Evolutionary conservation across 2,113 vertebrate species (phyloP).

Genomic region (Dasyornis broadbenti): DNA sequence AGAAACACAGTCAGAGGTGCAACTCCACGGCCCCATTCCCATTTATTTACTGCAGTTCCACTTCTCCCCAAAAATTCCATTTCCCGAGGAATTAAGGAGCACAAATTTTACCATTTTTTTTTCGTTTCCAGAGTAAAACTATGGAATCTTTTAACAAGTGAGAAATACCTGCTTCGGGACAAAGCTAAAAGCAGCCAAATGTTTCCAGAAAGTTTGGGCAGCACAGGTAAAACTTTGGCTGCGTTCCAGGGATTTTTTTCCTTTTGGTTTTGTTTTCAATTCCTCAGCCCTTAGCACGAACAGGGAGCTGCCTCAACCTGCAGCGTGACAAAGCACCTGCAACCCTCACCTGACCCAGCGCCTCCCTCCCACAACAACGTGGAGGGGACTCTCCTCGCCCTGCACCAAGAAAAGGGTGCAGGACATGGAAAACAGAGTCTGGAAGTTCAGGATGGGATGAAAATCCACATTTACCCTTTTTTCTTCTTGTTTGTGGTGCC

Average conservation of each 20-base stretch:
- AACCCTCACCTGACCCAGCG: not conserved
- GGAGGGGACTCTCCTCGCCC: not conserved
- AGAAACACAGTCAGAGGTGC: not conserved
- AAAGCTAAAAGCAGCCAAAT: not conserved
- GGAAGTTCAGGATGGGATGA: fast-evolving
- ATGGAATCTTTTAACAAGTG: not conserved
- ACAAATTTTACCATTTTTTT: not conserved
- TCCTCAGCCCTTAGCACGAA: not conserved
- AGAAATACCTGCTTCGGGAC: not conserved
- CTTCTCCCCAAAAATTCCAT: not conserved
- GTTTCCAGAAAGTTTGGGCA: not conserved
- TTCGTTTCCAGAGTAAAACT: no score
- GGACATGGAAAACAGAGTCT: fast-evolving
- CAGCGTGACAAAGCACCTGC: not conserved
- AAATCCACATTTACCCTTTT: conserved; percentile 73
- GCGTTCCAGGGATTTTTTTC: not conserved
- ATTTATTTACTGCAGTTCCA: not conserved
- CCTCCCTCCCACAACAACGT: not conserved
- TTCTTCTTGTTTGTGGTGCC: conserved; percentile 62
- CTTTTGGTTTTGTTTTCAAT: not conserved
- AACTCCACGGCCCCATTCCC: not conserved
- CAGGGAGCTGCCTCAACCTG: not conserved
- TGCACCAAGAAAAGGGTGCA: not conserved
- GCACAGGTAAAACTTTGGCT: fast-evolving
- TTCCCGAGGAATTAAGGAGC: not conserved